Evolutionary conservation across 30 jellyfish, hydroid and myxozoan species (phyloP).

Genomic region (Chrysaora quinquecirrha): DNA sequence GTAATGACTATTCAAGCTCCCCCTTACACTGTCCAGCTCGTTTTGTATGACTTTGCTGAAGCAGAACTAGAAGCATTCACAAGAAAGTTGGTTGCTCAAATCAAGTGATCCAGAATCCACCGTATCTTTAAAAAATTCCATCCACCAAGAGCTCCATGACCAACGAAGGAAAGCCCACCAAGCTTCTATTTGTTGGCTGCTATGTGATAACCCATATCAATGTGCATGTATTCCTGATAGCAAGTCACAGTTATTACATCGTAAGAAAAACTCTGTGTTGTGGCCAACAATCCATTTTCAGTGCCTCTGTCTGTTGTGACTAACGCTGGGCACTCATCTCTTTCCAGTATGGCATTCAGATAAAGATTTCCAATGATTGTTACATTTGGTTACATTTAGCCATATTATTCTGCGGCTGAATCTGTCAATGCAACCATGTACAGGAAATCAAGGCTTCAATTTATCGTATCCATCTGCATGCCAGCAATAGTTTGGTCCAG

Average conservation of each 20-base stretch:
- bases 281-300: slow-evolving; percentile 18
- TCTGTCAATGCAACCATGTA: slow-evolving; percentile 37
- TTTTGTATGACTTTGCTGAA: not conserved
- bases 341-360: slow-evolving; percentile 16
- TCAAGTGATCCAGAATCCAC: not conserved
- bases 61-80: not conserved
- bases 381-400: slow-evolving; percentile 12
- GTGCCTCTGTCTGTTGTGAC: slow-evolving; percentile 17
- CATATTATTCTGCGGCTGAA: slow-evolving; percentile 19
- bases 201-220: not conserved
- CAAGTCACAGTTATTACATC: slow-evolving; percentile 10
- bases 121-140: not conserved
- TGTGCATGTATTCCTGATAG: slow-evolving; percentile 16
- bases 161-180: slow-evolving; percentile 4
- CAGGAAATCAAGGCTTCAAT: slow-evolving; percentile 34
- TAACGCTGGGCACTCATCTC: slow-evolving; percentile 15
- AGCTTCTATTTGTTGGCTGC: not conserved
- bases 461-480: slow-evolving; percentile 37
- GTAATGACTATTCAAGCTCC: slow-evolving; percentile 2
- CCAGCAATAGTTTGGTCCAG: slow-evolving; percentile 33
- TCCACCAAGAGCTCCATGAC: slow-evolving; percentile 7
- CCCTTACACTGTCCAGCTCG: not conserved
- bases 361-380: slow-evolving; percentile 8
- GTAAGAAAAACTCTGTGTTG: slow-evolving; percentile 18
- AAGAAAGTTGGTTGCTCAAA: not conserved